Percentiles rank a stretch among this genome's conserved stretches.
phyloP scores from a whole-genome alignment of 2,113 vertebrate species.

The Gavia stellata region DNA sequence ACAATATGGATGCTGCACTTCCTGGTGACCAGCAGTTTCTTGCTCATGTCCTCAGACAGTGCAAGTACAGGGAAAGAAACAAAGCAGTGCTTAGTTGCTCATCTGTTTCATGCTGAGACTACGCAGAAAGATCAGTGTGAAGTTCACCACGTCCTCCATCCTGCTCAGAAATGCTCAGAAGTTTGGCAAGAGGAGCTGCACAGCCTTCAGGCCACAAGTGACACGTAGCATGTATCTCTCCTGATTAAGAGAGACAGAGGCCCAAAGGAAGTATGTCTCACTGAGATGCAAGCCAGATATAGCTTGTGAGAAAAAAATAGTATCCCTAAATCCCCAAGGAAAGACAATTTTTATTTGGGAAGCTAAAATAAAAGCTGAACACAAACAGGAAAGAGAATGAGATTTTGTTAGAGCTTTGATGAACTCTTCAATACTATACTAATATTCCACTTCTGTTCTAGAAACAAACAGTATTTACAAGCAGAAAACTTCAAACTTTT shows the following conservation, averaged over 20 bases:
- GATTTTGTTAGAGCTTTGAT: neutral
- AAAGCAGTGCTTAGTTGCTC: neutral
- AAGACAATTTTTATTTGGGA: neutral
- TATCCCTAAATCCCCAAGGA: neutral
- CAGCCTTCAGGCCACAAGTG: neutral
- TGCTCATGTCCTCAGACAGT: neutral
- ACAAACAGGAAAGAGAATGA: neutral
- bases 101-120: neutral
- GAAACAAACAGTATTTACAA: neutral
- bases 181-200: neutral
- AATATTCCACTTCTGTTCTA: neutral
- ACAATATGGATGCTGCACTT: neutral
- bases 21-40: neutral
- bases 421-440: neutral
- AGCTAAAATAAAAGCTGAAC: neutral
- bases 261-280: neutral
- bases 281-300: neutral
- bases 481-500: neutral
- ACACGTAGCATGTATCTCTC: neutral
- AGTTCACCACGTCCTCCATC: neutral
- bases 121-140: neutral
- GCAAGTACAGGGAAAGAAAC: neutral
- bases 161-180: neutral
- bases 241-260: neutral
- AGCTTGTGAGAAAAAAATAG: neutral